Conservation (phyloP, 1,140 invertebrate species). For the Plutomurus gul region DNA sequence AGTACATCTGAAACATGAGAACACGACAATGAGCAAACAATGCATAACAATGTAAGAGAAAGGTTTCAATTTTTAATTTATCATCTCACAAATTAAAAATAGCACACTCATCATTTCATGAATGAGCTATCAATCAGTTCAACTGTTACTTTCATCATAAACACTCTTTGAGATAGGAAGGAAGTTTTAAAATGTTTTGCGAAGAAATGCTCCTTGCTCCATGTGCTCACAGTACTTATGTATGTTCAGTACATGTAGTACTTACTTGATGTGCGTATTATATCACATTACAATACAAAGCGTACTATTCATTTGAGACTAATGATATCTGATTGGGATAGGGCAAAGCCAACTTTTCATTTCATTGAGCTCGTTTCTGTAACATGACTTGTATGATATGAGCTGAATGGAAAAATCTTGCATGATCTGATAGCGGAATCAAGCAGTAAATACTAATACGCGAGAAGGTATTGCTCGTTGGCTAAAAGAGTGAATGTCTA, state of each 20-base stretch:
- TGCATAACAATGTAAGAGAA: not conserved
- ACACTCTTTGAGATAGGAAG: not conserved
- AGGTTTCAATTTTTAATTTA: not conserved
- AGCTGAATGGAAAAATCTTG: not conserved
- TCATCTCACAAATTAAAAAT: constrained; percentile 2
- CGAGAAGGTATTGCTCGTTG: not conserved
- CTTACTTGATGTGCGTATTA: too few species aligned
- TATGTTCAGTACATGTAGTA: too few species aligned
- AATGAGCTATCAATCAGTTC: constrained; percentile 10
- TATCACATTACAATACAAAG: too few species aligned
- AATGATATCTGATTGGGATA: not conserved
- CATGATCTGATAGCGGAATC: too few species aligned
- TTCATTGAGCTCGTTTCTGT: not conserved
- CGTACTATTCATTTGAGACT: too few species aligned
- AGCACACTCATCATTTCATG: constrained; percentile 23
- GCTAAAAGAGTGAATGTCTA: not conserved
- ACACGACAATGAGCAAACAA: not conserved
- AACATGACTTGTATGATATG: constrained; percentile 5
- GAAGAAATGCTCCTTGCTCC: not conserved
- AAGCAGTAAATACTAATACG: not conserved
- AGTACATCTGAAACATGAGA: too few species aligned
- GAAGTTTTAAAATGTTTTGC: not conserved
- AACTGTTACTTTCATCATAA: not conserved
- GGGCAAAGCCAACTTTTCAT: constrained; percentile 11
- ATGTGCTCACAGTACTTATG: too few species aligned